phyloP scores from a whole-genome alignment of 2,888 invertebrate genomes.

The Thalpophila matura region DNA sequence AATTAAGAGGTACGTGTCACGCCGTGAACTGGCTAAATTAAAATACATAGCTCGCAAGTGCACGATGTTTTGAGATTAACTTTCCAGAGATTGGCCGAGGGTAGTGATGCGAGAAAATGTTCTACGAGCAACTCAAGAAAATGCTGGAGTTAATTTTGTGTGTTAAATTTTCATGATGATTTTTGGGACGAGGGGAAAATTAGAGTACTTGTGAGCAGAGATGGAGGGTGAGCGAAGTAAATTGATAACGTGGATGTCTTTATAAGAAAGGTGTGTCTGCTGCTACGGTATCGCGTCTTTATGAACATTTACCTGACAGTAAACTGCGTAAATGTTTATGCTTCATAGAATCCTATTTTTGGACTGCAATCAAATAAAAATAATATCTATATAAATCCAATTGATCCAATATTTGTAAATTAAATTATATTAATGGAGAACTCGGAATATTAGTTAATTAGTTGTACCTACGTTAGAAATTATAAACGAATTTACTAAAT shows the following conservation, averaged over 20 bases:
- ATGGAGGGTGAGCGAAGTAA: slow-evolving; percentile 12
- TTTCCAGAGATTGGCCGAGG: slow-evolving; percentile 57
- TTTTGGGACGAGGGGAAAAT: slow-evolving; percentile 47
- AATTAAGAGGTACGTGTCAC: slow-evolving; percentile 72
- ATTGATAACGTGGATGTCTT: slow-evolving; percentile 41
- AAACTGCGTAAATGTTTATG: background rate
- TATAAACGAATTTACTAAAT: no score
- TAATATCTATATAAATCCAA: background rate
- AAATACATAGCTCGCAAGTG: slow-evolving; percentile 68
- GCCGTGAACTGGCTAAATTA: slow-evolving; percentile 68
- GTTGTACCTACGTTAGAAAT: no score
- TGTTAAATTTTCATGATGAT: slow-evolving; percentile 61
- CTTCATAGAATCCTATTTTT: no score
- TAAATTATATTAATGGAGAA: background rate
- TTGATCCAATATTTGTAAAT: background rate
- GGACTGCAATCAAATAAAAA: no score
- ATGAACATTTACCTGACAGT: background rate
- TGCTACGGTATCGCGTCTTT: background rate
- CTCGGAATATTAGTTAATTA: background rate
- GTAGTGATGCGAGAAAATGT: slow-evolving; percentile 56
- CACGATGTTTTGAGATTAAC: slow-evolving; percentile 66
- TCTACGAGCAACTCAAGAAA: slow-evolving; percentile 45
- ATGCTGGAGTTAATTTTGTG: slow-evolving; percentile 54
- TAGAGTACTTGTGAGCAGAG: slow-evolving; percentile 28
- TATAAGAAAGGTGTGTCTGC: slow-evolving; percentile 9